A percentile compares a stretch with the other conserved stretches of the same genome.
Evolutionary conservation across 2,888 invertebrate species (phyloP).

Genomic region (Tipula lateralis): DNA sequence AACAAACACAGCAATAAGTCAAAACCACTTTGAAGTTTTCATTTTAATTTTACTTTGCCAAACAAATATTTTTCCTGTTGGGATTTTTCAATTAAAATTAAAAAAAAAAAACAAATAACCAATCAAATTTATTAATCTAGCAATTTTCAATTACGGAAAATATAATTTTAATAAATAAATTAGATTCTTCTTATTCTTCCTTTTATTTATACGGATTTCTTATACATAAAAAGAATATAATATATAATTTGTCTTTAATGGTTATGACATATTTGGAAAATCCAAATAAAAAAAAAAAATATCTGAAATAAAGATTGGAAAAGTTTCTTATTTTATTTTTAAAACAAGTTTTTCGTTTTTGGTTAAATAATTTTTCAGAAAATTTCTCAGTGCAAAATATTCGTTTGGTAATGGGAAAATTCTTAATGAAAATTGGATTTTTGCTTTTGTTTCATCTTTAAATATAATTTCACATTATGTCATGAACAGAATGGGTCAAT

Average conservation of each 20-base stretch:
- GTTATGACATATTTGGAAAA: slow-evolving; percentile 16
- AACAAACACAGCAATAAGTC: not conserved
- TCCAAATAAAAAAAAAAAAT: not conserved
- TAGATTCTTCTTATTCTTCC: no score
- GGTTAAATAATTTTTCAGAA: not conserved
- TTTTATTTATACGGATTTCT: no score
- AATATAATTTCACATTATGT: not conserved
- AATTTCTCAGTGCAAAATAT: not conserved
- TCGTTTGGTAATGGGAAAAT: not conserved
- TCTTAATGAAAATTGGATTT: slow-evolving; percentile 1
- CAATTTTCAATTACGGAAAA: not conserved
- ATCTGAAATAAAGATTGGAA: not conserved
- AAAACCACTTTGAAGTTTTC: not conserved
- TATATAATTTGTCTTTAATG: no score
- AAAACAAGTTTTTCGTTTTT: not conserved
- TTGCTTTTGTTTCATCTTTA: not conserved
- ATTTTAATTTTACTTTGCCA: not conserved
- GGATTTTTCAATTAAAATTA: not conserved
- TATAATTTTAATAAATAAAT: not conserved
- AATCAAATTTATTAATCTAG: not conserved
- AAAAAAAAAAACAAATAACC: not conserved
- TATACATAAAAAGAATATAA: no score
- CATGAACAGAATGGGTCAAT: not conserved
- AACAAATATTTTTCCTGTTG: not conserved
- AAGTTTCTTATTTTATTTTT: not conserved